Conservation (phyloP, 2,797 vertebrate genomes). For the Etheostoma nigrum region DNA sequence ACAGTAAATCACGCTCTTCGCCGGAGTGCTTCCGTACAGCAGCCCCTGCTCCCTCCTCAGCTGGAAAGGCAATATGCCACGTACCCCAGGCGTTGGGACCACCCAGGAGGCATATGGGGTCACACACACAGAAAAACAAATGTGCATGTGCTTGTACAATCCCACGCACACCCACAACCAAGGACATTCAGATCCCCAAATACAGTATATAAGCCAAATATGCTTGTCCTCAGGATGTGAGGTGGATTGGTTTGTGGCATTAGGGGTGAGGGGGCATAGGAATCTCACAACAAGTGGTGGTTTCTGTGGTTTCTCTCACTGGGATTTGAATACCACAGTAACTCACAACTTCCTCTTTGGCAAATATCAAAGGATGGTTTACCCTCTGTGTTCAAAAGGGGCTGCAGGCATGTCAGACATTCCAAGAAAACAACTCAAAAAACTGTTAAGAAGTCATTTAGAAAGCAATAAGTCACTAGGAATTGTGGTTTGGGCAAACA, state of each 20-base stretch:
- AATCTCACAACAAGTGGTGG: conserved; percentile 76
- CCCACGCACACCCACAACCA: conserved; percentile 19
- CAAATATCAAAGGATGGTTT: conserved; percentile 53
- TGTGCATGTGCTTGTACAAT: conserved; percentile 48
- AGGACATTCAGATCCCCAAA: conserved; percentile 38
- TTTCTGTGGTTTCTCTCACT: conserved; percentile 69
- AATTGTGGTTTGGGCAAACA: conserved; percentile 31
- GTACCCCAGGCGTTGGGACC: conserved; percentile 68
- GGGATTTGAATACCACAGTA: conserved; percentile 64
- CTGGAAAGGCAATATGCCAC: conserved; percentile 80
- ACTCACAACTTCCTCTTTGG: conserved; percentile 64
- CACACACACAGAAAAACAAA: conserved; percentile 66
- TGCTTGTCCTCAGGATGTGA: conserved; percentile 57
- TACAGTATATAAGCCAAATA: conserved; percentile 20
- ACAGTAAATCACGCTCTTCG: conserved; percentile 74
- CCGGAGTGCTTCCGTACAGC: conserved; percentile 67
- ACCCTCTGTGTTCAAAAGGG: conserved; percentile 40
- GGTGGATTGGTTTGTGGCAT: conserved; percentile 64
- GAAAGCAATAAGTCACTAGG: conserved; percentile 26
- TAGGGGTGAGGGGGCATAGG: conserved; percentile 57
- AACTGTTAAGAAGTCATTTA: conserved; percentile 36
- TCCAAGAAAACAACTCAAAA: conserved; percentile 40
- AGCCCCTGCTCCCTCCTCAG: conserved; percentile 65
- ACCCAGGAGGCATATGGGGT: conserved; percentile 78
- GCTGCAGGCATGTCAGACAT: conserved; percentile 10